Base-by-base conservation (phyloP, 2,113 vertebrate genomes). In the Glaucidium brasilianum region DNA sequence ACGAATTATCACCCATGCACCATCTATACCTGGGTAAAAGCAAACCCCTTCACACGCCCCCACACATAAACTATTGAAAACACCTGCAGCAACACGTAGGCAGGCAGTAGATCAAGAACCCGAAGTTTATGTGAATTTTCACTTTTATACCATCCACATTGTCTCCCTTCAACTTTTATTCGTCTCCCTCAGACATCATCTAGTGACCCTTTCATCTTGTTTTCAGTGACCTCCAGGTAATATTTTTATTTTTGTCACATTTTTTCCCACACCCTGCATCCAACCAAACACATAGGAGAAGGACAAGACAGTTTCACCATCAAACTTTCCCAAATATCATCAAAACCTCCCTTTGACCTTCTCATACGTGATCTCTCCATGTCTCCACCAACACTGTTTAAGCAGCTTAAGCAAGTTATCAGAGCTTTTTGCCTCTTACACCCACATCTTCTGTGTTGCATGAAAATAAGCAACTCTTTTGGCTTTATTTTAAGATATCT, bases 381-480 rank as follows among this genome's bases (percentile, higher is more conserved):
- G 39, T 35, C 60, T 56, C 58, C 72, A 75, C 21, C 22, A 80
- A 18, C 49, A 62, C 39, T 22, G 2, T 25, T 25, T 30, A 21
- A 78, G 62, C 66, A 79, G 53, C 26, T 88, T 11, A 18, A 81
- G 56, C 43, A 63, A 71, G 18, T 83, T 62, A 53, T 35, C 75
- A 56, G 78, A 88, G 82, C 27, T 83, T 83, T 88, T 52, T 69
- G 71, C 82, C 49, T 85, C 53, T 18, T 66, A 80, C 79, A 32
- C 83, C 83, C 55, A 83, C 88, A 73, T 30, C 32, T 73, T 66
- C 88, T 62, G 59, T 19, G 35, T 68, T 80, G 56, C 34, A 35
- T 25, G 92, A 90, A 94, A 96, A 92, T 41, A 90, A 85, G 58
- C 30, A 85, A 72, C 66, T 90, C 66, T 30, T 45, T 20, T 52